Evolutionary conservation across 2,888 invertebrate species (phyloP).

Genomic region (Mystacides longicornis): DNA sequence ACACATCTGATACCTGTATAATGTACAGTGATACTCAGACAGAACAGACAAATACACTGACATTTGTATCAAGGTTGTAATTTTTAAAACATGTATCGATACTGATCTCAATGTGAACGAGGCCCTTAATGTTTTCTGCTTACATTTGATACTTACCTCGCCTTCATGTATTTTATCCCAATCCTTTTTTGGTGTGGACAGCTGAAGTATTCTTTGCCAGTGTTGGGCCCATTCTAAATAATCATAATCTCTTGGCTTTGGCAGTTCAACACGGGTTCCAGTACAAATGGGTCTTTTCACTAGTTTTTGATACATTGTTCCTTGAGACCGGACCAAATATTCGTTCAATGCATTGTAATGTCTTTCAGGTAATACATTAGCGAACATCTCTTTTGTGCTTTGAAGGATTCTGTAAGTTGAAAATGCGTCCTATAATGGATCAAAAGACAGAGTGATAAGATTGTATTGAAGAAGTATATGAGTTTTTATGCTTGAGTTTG

Average conservation of each 20-base stretch:
- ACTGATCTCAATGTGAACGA: too few species aligned
- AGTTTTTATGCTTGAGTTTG: too few species aligned
- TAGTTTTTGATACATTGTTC: conserved; percentile 10
- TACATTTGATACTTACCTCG: neutral
- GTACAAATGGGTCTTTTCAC: conserved; percentile 12
- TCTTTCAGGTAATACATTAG: neutral
- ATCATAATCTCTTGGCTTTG: conserved; percentile 38
- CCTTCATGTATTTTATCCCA: neutral
- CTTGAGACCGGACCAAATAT: neutral
- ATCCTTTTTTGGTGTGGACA: conserved; percentile 35
- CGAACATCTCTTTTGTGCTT: conserved; percentile 6
- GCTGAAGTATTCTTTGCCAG: conserved; percentile 40
- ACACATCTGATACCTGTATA: too few species aligned
- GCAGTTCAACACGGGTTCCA: conserved; percentile 30
- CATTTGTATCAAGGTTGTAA: too few species aligned
- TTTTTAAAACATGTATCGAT: too few species aligned
- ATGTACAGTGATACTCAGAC: too few species aligned
- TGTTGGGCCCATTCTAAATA: conserved; percentile 45
- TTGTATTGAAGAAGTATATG: too few species aligned
- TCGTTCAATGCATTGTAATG: conserved; percentile 1
- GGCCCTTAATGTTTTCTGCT: too few species aligned
- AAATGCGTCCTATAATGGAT: too few species aligned
- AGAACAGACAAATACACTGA: too few species aligned
- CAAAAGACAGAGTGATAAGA: too few species aligned
- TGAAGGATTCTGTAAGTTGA: conserved; percentile 6